Conservation (phyloP, 2,888 invertebrate genomes). For the Molorchus minor region DNA sequence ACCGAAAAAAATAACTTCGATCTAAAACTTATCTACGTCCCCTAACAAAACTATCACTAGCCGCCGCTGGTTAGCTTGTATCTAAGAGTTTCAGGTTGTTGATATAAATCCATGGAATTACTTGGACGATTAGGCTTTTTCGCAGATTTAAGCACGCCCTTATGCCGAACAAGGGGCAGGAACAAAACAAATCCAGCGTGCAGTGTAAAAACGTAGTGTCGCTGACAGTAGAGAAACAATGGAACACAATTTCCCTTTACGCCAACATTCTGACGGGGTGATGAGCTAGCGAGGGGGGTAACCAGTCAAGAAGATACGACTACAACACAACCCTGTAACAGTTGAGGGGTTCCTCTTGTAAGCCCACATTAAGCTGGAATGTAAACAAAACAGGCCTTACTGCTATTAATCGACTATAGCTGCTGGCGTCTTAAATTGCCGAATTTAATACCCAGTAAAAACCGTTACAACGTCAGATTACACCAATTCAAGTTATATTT, state of each 20-base stretch:
- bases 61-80: no score
- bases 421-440: constrained; percentile 39
- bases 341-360: constrained; percentile 36
- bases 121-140: no score
- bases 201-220: constrained; percentile 32
- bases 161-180: no score
- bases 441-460: constrained; percentile 38
- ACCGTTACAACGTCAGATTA: constrained; percentile 34
- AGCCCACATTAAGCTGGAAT: constrained; percentile 26
- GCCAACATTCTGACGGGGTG: constrained; percentile 39
- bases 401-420: constrained; percentile 41
- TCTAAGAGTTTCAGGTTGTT: no score
- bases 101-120: no score
- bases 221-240: constrained; percentile 38
- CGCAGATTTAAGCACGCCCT: no score
- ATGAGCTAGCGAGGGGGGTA: constrained; percentile 32
- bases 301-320: constrained; percentile 29
- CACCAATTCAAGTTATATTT: constrained; percentile 24
- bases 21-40: no score
- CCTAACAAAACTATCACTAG: no score
- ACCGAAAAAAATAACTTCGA: no score
- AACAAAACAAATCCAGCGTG: constrained; percentile 30
- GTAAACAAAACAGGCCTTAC: constrained; percentile 41
- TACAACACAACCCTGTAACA: constrained; percentile 31
- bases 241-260: constrained; percentile 42